Evolutionary conservation across 2,113 vertebrate genomes (phyloP), one percentile per base, ranked within the genome.

Genomic region (Fulmarus glacialis): DNA sequence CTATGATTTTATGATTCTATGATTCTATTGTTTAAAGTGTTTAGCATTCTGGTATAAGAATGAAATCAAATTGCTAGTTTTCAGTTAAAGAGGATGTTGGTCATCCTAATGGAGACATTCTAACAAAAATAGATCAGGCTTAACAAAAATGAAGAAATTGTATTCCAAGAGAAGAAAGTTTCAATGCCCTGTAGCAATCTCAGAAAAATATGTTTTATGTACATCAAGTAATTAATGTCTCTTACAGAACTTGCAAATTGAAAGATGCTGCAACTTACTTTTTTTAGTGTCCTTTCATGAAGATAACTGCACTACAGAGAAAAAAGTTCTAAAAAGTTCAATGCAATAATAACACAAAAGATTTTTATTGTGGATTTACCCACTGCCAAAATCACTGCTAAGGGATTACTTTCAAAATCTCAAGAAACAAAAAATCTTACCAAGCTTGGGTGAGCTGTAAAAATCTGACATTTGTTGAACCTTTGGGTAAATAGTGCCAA

Each of bases 401-500:
- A 58, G 0, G 7, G 74, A 58, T 68, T 81, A 67, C n/a, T 83
- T 91, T 68, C 58, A 92, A 87, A 96, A 82, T 59, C 77, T 74
- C 5, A 1, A 90, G 70, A 89, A 82, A 40, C 24, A 77, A 95
- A 89, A 84, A 36, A 56, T 74, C 73, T 85, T 95, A 53, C 42
- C 26, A 87, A 93, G 62, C 53, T 92, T 87, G 79, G 45, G 66
- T 79, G 91, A 97, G 43, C 84, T 95, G 71, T 48, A 92, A 96
- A 98, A 97, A 92, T 84, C 58, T 88, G 90, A 94, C 0, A 0
- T 84, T 95, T 87, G 63, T 58, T 89, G 79, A 95, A 96, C 89
- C 88, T 97, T 95, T 93, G 90, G 90, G 72, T 97, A 97, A 90
- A 95, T 70, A 95, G 75, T 94, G 92, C 75, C 95, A 97, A 94